Conservation (phyloP, 2,888 invertebrate species). For the Zhuqinia jingwanae region DNA sequence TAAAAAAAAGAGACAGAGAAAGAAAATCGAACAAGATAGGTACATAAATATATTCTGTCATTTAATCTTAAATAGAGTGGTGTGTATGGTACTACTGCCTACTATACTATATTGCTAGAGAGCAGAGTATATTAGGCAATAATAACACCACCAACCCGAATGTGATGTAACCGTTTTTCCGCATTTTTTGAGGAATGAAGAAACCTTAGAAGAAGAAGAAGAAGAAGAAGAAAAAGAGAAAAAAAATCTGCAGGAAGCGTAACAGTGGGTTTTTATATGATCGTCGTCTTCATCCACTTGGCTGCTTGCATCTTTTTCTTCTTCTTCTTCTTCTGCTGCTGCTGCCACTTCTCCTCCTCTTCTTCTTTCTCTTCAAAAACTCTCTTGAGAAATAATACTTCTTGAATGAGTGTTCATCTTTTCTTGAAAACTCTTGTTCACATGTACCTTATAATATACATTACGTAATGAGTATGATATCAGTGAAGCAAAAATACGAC, state of each 20-base stretch:
- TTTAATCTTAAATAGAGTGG: not conserved
- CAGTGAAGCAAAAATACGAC: conserved; percentile 11
- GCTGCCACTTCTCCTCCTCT: not conserved
- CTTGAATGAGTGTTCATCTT: not conserved
- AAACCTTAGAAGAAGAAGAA: too few relatives aligned
- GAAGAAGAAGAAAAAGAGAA: too few relatives aligned
- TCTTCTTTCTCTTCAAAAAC: not conserved
- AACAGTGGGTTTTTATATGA: conserved; percentile 29
- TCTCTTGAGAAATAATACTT: conserved; percentile 11
- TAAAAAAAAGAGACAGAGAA: not conserved
- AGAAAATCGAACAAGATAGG: not conserved
- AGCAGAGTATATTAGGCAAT: not conserved
- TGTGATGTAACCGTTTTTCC: conserved; percentile 52
- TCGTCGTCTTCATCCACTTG: not conserved
- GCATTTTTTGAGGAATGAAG: conserved; percentile 52
- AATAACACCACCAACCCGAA: not conserved
- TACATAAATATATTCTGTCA: not conserved
- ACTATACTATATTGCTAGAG: not conserved
- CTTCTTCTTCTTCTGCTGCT: not conserved
- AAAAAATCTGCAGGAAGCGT: conserved; percentile 58
- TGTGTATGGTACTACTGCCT: not conserved
- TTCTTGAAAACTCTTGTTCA: too few relatives aligned
- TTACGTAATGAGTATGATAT: conserved; percentile 8
- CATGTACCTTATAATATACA: too few relatives aligned
- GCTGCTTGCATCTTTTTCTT: not conserved